Base-by-base conservation (phyloP, 2,888 invertebrate species). In the Copidosoma aretas region DNA sequence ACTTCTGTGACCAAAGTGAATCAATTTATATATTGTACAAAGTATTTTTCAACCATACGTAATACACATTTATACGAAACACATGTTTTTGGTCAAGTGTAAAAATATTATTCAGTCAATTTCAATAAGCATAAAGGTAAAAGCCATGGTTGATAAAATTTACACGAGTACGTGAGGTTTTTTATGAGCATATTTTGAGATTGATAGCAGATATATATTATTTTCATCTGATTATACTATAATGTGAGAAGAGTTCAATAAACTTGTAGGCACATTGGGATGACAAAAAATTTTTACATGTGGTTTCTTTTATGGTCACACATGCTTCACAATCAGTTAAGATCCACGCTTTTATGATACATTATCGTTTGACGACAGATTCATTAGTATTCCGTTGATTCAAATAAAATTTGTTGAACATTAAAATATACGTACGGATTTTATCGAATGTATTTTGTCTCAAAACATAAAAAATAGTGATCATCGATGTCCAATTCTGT, bases 221-320 rank as follows among this genome's bases (percentile, higher is more conserved):
- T n/a, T n/a, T n/a, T n/a, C n/a, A 46, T 71, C 68, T 71, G 68
- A 68, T 71, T 71, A 71, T 67, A 43, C 12, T 54, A 51, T 39
- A 53, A 68, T 64, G 60, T 60, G 22, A 21, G 64, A 65, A 65
- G 64, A 64, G 46, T 64, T 58, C 59, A 56, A 64, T 68, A 25
- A 65, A 24, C 58, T 58, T 68, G 63, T 71, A 71, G 71, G 71
- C 71, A 71, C 71, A 71, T 71, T 61, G 68, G 71, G 71, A 68
- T 66, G 64, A 60, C 46, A n/a, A 54, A 66, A 15, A 64, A 46
- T 49, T 60, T 60, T 39, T 49, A 49, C 32, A 51, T 21, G 17
- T 46, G 22, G 46, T 49, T 49, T 19, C 60, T 43, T 66, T 56
- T 21, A 21, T 17, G n/a, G 24, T 41, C 46, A 32, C 39, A 41